Evolutionary conservation across 2,797 vertebrate genomes (phyloP).

Genomic region (Monodelphis domestica): DNA sequence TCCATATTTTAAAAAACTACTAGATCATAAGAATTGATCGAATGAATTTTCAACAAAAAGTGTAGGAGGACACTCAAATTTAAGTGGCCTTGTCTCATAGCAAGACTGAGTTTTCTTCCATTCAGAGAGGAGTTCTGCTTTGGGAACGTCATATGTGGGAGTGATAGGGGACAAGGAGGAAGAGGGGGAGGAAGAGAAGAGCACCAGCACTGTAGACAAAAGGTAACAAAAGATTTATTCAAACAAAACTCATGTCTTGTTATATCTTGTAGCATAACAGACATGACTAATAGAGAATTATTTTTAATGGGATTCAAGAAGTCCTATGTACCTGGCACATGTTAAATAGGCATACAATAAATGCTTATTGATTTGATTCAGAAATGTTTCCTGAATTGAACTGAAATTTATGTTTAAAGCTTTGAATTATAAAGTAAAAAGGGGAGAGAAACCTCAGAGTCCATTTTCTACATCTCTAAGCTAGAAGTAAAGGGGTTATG

Average conservation of each 20-base stretch:
- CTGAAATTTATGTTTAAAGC: not conserved
- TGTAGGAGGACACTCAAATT: conserved; percentile 48
- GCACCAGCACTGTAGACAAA: not conserved
- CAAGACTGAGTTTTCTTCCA: conserved; percentile 45
- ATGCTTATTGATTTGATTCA: not conserved
- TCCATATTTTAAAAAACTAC: not conserved
- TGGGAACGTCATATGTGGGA: conserved; percentile 8
- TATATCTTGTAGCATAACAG: not conserved
- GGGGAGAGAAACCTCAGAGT: not conserved
- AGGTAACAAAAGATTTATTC: conserved; percentile 2
- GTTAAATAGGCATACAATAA: not conserved
- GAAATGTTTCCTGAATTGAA: not conserved
- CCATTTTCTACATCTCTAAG: not conserved
- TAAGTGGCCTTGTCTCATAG: conserved; percentile 40
- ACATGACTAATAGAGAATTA: conserved; percentile 28
- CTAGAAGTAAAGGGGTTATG: not conserved
- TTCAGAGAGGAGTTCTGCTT: conserved; percentile 44
- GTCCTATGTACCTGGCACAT: not conserved
- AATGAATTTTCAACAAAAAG: conserved; percentile 46
- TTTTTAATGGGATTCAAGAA: not conserved
- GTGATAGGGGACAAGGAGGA: conserved; percentile 9
- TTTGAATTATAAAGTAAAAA: not conserved
- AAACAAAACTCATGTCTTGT: conserved; percentile 49
- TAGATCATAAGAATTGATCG: conserved; percentile 39
- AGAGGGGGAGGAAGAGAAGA: not conserved